These are phyloP conservation scores for Drosophila falleni DNA, from an alignment of 2,888 invertebrate genomes.

Conservation along the genomic window DNA sequence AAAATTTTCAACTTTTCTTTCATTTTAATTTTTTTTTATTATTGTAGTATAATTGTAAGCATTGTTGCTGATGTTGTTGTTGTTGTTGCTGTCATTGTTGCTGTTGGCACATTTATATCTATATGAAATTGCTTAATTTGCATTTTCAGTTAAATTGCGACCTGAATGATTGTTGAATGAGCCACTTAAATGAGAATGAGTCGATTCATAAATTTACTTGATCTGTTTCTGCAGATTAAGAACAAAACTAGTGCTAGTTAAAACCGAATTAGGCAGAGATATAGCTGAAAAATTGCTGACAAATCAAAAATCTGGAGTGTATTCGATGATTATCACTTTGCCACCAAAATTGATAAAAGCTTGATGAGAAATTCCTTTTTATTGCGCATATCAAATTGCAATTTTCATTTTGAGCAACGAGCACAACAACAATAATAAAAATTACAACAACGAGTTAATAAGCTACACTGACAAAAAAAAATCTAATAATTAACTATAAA, in stretches of 20 bases:
- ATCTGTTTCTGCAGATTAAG: not conserved
- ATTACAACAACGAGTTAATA: not conserved
- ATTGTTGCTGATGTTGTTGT: conserved; percentile 9
- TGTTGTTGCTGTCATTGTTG: conserved; percentile 13
- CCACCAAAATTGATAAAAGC: conserved; percentile 1
- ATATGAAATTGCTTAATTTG: conserved; percentile 48
- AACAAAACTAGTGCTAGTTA: not conserved
- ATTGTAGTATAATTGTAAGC: conserved; percentile 23
- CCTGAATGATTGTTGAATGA: conserved; percentile 47
- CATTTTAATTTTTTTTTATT: not conserved
- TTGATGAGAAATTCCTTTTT: conserved; percentile 44
- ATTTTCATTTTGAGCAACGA: conserved; percentile 36
- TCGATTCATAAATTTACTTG: conserved; percentile 18
- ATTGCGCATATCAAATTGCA: conserved; percentile 58
- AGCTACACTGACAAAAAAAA: not conserved
- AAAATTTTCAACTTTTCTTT: not conserved
- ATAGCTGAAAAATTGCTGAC: not conserved
- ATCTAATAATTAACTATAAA: too few species aligned
- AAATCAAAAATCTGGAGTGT: conserved; percentile 11
- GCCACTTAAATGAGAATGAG: conserved; percentile 34
- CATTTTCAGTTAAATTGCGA: conserved; percentile 31
- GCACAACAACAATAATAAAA: conserved; percentile 10
- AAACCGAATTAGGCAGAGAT: not conserved
- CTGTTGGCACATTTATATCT: conserved; percentile 42
- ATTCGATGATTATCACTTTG: conserved; percentile 7